Conservation (phyloP, 2,113 vertebrate genomes). For the Perca flavescens region DNA sequence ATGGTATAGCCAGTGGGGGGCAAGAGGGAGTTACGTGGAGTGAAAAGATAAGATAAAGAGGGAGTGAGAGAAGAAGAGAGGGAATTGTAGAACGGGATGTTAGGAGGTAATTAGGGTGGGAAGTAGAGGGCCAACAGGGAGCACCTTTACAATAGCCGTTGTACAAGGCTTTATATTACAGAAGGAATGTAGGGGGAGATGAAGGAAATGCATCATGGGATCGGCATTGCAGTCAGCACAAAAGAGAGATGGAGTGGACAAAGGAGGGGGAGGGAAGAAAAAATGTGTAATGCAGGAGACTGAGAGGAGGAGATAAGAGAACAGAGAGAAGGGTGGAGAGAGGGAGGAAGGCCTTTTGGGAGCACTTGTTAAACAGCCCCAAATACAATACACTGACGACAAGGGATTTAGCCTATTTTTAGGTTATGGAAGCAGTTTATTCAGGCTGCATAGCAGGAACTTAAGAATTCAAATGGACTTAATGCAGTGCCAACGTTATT, state of each 20-base stretch:
- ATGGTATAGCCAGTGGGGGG: conserved; percentile 6
- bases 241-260: conserved; percentile 35
- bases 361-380: conserved; percentile 58
- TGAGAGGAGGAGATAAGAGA: conserved; percentile 38
- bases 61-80: conserved; percentile 3
- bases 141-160: conserved; percentile 45
- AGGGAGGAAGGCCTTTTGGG: conserved; percentile 33
- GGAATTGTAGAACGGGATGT: conserved; percentile 27
- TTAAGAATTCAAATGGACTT: conserved; percentile 1
- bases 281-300: conserved; percentile 34
- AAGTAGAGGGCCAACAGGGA: conserved; percentile 37
- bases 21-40: conserved; percentile 32
- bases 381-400: conserved; percentile 36
- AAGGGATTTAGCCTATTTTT: conserved; percentile 23
- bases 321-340: conserved; percentile 2
- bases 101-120: conserved; percentile 59
- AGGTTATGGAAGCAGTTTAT: neutral
- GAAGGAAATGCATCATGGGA: conserved; percentile 40
- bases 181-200: conserved; percentile 15
- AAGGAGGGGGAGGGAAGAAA: conserved; percentile 4
- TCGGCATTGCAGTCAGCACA: conserved; percentile 23
- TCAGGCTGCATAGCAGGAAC: neutral
- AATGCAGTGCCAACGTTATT: conserved; percentile 12
- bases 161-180: conserved; percentile 13
- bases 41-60: conserved; percentile 57